phyloP scores from a whole-genome alignment of 2,888 invertebrate genomes.

The Parnassius smintheus region DNA sequence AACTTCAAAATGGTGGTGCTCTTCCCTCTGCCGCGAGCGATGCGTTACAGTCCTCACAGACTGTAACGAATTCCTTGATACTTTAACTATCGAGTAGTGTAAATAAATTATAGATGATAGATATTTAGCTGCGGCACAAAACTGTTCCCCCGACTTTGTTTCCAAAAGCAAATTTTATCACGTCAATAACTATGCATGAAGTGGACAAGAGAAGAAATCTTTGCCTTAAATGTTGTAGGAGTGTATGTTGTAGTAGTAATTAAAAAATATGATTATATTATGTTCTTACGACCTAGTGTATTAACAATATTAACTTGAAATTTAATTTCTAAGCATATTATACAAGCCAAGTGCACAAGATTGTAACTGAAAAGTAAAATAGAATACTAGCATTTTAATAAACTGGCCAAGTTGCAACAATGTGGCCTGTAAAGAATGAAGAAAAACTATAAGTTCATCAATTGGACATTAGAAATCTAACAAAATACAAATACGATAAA shows the following conservation, averaged over 20 bases:
- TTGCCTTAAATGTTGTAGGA: too few species aligned
- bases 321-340: constrained; percentile 52
- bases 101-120: too few species aligned
- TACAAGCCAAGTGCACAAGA: constrained; percentile 55
- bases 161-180: too few species aligned
- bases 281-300: constrained; percentile 51
- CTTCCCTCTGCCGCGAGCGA: too few species aligned
- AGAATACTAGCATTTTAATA: constrained; percentile 69
- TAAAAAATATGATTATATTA: constrained; percentile 51
- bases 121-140: too few species aligned
- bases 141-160: too few species aligned
- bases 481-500: constrained; percentile 73
- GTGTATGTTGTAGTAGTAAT: constrained; percentile 27
- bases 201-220: too few species aligned
- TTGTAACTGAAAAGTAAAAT: constrained; percentile 42
- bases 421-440: constrained; percentile 39
- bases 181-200: too few species aligned
- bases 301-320: constrained; percentile 42
- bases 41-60: too few species aligned
- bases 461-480: constrained; percentile 73
- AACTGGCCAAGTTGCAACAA: constrained; percentile 45
- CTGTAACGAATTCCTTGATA: too few species aligned
- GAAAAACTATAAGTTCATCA: constrained; percentile 38
- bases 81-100: too few species aligned
- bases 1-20: too few species aligned